Evolutionary conservation across 2,113 vertebrate genomes (phyloP), one percentile per base, ranked within the genome.

Genomic region (Perca fluviatilis): DNA sequence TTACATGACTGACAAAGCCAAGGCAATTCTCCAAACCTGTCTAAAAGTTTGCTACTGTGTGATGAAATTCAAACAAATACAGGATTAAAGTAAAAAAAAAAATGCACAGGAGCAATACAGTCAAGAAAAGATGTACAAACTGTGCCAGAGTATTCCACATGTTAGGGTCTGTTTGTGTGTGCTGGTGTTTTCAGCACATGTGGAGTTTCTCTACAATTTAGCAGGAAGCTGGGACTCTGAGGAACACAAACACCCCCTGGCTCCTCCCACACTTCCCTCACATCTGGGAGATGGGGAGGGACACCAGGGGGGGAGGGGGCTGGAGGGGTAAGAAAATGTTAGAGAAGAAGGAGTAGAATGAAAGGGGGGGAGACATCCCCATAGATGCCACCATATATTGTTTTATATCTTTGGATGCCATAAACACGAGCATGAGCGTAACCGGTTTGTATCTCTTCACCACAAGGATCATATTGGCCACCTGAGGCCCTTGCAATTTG

Each of bases 211-310:
- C 58, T 53, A 53, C 61, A 69, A 69, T 75, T 77, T 80, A 57
- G 85, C 91, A 91, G 92, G 91, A 94, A 92, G 86, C 11, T 19
- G 36, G 67, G 84, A 88, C 90, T 84, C 86, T 58, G 77, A 85
- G 87, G 91, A 89, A 82, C 82, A 87, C 88, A 88, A 84, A 94
- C 87, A 91, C 77, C 61, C 74, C 40, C 27, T 72, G 53, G 83
- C 84, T 80, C 88, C 84, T 75, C 92, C 90, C 72, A 90, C 62
- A 70, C 83, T 90, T 87, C 89, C 88, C 80, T 86, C 84, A 85
- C 84, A 92, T 94, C 89, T 91, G 90, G 81, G 75, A 84, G 63
- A 72, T 56, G 62, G 47, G 74, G 69, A 50, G 27, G 36, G 61
- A 30, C 25, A 33, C 23, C 53, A 1, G 50, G 2, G 46, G 62